Evolutionary conservation across 1,140 invertebrate species (phyloP).

Genomic region (Paraescarpia echinospica): DNA sequence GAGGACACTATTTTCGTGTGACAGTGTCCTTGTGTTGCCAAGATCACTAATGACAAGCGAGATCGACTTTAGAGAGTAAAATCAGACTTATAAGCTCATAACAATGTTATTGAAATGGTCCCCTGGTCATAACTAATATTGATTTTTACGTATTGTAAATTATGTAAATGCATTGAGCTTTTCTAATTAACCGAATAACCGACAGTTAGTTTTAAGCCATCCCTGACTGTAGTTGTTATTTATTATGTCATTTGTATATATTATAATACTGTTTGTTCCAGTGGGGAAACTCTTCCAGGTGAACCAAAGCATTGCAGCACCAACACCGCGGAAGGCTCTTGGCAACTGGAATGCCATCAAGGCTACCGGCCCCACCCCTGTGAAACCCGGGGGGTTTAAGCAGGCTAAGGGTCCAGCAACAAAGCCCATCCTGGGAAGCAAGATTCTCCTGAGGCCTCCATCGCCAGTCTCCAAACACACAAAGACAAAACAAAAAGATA

Average conservation of each 20-base stretch:
- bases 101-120: too few species aligned
- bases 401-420: neutral
- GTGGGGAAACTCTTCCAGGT: neutral
- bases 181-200: too few species aligned
- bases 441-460: neutral
- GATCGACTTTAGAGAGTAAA: too few species aligned
- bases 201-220: too few species aligned
- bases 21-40: too few species aligned
- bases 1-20: too few species aligned
- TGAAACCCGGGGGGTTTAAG: neutral
- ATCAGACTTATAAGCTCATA: too few species aligned
- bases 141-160: too few species aligned
- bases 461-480: neutral
- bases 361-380: neutral
- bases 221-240: neutral
- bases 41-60: too few species aligned
- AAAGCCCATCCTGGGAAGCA: neutral
- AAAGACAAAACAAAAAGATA: neutral
- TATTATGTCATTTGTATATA: neutral
- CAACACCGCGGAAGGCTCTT: neutral
- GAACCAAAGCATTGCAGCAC: neutral
- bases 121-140: too few species aligned
- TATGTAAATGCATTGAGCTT: too few species aligned
- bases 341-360: neutral
- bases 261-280: neutral